These are phyloP conservation scores for Adela reaumurella DNA, from an alignment of 2,888 invertebrate species.

Conservation along the genomic window DNA sequence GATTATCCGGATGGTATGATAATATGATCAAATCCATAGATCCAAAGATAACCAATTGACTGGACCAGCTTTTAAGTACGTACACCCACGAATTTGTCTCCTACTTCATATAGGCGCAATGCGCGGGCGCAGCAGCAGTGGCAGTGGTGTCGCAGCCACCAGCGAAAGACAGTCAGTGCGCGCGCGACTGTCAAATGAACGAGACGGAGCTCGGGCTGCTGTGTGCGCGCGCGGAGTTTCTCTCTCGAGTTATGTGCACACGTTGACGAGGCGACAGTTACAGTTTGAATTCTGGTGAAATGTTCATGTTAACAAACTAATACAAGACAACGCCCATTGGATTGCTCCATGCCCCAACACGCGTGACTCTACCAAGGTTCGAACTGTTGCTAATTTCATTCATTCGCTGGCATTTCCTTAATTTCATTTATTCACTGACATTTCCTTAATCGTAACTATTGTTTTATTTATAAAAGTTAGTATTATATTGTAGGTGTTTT, in stretches of 20 bases:
- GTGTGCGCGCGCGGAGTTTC: constrained; percentile 30
- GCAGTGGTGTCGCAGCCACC: background rate
- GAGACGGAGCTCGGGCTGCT: background rate
- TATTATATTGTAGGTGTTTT: too few species aligned
- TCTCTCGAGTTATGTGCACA: constrained; percentile 44
- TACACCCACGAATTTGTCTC: too few species aligned
- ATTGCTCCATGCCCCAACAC: background rate
- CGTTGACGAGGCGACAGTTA: constrained; percentile 38
- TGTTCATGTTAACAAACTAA: constrained; percentile 36
- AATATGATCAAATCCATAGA: too few species aligned
- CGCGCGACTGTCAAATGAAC: background rate
- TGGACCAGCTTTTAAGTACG: too few species aligned
- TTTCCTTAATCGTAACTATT: too few species aligned
- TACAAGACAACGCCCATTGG: constrained; percentile 9
- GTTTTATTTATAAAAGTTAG: too few species aligned
- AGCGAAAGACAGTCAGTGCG: background rate
- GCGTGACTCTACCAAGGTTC: background rate
- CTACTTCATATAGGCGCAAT: background rate
- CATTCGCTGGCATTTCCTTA: too few species aligned
- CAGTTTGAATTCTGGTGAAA: constrained; percentile 44
- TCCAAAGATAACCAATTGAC: too few species aligned
- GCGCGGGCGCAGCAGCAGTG: background rate
- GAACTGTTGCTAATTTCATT: background rate
- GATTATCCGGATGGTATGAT: too few species aligned
- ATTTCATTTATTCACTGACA: too few species aligned